Evolutionary conservation across 2,888 invertebrate species (phyloP).

Genomic region (Trissoscelio sp.): DNA sequence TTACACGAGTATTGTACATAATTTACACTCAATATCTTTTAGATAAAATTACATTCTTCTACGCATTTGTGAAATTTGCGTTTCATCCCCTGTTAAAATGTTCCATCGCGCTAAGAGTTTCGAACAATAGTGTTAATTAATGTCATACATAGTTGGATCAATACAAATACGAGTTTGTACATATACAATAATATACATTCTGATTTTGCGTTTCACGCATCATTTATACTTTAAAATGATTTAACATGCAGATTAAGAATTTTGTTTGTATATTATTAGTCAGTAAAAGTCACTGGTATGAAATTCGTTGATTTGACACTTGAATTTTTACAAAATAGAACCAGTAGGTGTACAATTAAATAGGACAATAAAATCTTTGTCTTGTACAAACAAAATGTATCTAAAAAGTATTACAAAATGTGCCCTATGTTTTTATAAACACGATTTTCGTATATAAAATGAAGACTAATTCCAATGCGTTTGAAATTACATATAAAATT

Average conservation of each 20-base stretch:
- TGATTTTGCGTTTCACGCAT: slow-evolving; percentile 27
- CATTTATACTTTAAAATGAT: slow-evolving; percentile 33
- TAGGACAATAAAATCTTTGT: neutral
- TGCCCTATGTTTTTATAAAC: neutral
- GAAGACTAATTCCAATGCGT: slow-evolving; percentile 23
- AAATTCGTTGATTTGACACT: slow-evolving; percentile 57
- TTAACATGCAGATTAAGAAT: slow-evolving; percentile 31
- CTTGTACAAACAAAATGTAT: neutral
- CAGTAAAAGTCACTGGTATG: slow-evolving; percentile 39
- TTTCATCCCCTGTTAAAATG: slow-evolving; percentile 21
- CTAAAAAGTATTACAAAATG: neutral
- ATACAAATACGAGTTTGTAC: slow-evolving; percentile 55
- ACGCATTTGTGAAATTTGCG: neutral
- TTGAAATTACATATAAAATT: slow-evolving; percentile 56
- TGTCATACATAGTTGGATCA: slow-evolving; percentile 32
- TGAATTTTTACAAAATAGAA: slow-evolving; percentile 20
- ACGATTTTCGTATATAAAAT: slow-evolving; percentile 29
- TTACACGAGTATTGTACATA: slow-evolving; percentile 51
- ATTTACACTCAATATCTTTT: slow-evolving; percentile 38
- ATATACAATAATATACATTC: slow-evolving; percentile 61
- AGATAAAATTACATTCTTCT: slow-evolving; percentile 36
- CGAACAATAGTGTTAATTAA: slow-evolving; percentile 33
- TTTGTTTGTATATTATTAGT: slow-evolving; percentile 15
- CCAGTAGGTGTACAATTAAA: neutral
- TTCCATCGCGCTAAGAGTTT: slow-evolving; percentile 31